Base-by-base conservation (phyloP, 2,113 vertebrate species). In the Anarhynchus alexandrinus region DNA sequence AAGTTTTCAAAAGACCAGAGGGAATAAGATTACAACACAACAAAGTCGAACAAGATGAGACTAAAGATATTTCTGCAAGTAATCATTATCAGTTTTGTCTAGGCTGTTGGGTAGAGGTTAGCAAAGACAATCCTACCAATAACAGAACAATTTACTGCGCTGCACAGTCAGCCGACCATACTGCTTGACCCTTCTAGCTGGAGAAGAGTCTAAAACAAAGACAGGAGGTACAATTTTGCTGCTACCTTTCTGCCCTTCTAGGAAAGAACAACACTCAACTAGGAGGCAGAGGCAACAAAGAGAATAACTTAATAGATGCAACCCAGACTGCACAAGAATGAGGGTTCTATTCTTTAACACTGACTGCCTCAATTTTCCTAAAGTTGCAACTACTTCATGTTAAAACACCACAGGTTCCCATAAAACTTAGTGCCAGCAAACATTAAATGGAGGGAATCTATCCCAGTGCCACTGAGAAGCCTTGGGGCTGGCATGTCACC, bases 401-500 rank as follows among this genome's bases (percentile, higher is more conserved):
- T 45, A 49, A 59, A 88, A 67, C 30, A 77, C 6, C 20, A 36
- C 8, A 77, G 10, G 15, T 71, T 85, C 49, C 27, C 47, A 45
- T 19, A 79, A 91, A 89, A 76, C 15, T 67, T 72, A 8, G 4
- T 38, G 62, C 29, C 42, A 70, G 30, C 13, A 85, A 90, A 54
- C 14, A 29, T 5, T n/a, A 77, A 76, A 76, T 3, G 2, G 21
- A 82, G 8, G 8, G 25, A 71, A 55, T 8, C 18, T 26, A 32
- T 22, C 14, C 38, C 42, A 58, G 16, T 26, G 21, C 19, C 69
- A 62, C 18, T 42, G 32, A 90, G 15, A 66, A 84, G n/a, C 43
- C 2, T 1, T 5, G 8, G 30, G 2, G 10, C 12, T 82, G 62
- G 27, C 25, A n/a, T 0, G 11, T 47, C 30, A 80, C 4, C 3